phyloP scores from a whole-genome alignment of 1,140 invertebrate species.

The Ctenoplectra terminalis region DNA sequence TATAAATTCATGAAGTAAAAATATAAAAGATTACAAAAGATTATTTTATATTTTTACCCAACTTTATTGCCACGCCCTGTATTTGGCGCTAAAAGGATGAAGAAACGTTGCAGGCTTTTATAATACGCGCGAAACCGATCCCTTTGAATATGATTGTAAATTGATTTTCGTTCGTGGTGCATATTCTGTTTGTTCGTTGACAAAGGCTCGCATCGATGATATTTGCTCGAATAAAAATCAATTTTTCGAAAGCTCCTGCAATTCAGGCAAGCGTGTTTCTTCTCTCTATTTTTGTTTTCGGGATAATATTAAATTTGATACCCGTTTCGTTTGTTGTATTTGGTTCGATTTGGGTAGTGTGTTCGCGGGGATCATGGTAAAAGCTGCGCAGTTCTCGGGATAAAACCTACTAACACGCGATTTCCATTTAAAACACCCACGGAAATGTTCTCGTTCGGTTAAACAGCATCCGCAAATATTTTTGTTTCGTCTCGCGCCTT shows the following conservation, averaged over 20 bases:
- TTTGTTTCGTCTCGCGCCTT: neutral
- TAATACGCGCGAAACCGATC: neutral
- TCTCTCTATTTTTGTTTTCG: no score
- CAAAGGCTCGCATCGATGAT: neutral
- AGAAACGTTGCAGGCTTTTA: neutral
- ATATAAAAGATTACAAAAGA: no score
- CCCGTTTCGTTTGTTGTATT: neutral
- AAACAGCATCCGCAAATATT: neutral
- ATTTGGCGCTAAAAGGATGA: no score
- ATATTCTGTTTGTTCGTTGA: neutral
- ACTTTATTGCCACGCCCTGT: neutral
- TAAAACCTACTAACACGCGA: constrained; percentile 1
- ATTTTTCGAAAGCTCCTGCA: neutral
- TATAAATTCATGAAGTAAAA: no score
- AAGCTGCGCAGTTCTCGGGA: neutral
- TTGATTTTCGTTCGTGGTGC: neutral
- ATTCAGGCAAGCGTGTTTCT: neutral
- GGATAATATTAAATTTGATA: neutral
- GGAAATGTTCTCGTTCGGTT: neutral
- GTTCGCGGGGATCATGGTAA: neutral
- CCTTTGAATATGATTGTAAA: neutral
- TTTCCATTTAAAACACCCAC: neutral
- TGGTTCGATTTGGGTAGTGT: neutral
- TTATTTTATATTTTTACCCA: neutral
- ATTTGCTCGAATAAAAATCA: neutral